Evolutionary conservation across 2,888 invertebrate species (phyloP).

Genomic region (Heliconius erato): DNA sequence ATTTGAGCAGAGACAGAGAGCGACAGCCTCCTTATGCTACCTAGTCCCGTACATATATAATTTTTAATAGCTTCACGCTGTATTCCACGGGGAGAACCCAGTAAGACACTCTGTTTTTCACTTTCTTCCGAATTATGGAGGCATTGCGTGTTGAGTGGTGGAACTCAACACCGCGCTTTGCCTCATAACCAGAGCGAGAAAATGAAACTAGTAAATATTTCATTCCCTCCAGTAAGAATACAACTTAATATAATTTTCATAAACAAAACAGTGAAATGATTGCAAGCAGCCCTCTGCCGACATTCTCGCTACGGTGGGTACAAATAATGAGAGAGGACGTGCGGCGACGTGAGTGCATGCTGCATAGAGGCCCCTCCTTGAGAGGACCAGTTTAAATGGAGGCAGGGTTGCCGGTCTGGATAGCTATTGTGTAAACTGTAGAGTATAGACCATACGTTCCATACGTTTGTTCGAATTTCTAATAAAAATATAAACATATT

Average conservation of each 20-base stretch:
- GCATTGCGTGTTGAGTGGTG: no score
- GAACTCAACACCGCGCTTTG: no score
- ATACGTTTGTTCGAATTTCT: not conserved
- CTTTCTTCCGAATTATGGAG: no score
- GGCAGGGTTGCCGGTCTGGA: slow-evolving; percentile 13
- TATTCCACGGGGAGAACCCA: no score
- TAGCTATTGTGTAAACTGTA: not conserved
- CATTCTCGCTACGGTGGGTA: slow-evolving; percentile 14
- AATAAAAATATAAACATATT: not conserved
- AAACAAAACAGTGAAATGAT: slow-evolving; percentile 5
- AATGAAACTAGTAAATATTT: no score
- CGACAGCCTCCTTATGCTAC: no score
- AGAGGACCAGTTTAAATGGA: not conserved
- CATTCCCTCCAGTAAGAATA: not conserved
- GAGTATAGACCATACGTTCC: not conserved
- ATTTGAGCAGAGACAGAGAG: not conserved
- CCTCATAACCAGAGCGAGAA: no score
- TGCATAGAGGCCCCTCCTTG: not conserved
- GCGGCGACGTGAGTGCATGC: slow-evolving; percentile 5
- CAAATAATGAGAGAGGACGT: slow-evolving; percentile 32
- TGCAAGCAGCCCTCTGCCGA: slow-evolving; percentile 1
- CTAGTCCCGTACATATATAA: no score
- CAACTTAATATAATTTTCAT: not conserved
- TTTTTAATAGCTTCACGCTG: no score
- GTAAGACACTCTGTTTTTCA: no score